Base-by-base conservation (phyloP, 2,113 vertebrate genomes). In the Tetraodon nigroviridis region DNA sequence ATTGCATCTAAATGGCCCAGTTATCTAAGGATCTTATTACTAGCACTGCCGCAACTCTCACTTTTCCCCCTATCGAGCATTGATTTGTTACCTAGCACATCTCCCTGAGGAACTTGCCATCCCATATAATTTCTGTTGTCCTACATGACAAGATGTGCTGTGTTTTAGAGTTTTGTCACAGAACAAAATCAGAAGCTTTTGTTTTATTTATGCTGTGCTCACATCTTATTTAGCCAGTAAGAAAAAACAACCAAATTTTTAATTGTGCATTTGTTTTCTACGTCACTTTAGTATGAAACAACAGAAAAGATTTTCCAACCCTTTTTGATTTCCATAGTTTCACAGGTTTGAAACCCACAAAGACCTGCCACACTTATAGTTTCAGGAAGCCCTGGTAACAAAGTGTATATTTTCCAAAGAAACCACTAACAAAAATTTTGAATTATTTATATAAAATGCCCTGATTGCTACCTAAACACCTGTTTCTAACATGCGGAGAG, bases 11-110 rank as follows among this genome's bases (percentile, higher is more conserved):
- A 82, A 79, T 75, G 71, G 67, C 70, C 85, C 47, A 65, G 72
- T 82, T 77, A 80, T 71, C 77, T 41, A 41, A 61, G 63, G 81
- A 82, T 84, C 71, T 52, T 63, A 58, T 86, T 83, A 75, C 85
- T 44, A 55, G 55, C 51, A 17, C 59, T 48, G 62, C 61, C 69
- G 49, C 55, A 77, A 74, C 71, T 77, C 73, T 80, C 76, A 74
- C 71, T 81, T 76, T 78, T 53, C 67, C 59, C 58, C 61, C 67
- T 50, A 54, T 76, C 24, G 1, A 56, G 60, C 21, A 0, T 52
- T 81, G 81, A 82, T 76, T 84, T 84, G 71, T 81, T 70, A 67
- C 68, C 62, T 54, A 29, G 61, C 69, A 46, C 56, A 52, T 76
- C 69, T 75, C 69, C 75, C 61, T 12, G 19, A 68, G 82, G 70